Evolutionary conservation across 2,797 vertebrate genomes (phyloP), one percentile per base, ranked within the genome.

Genomic region (Halcyon badia): DNA sequence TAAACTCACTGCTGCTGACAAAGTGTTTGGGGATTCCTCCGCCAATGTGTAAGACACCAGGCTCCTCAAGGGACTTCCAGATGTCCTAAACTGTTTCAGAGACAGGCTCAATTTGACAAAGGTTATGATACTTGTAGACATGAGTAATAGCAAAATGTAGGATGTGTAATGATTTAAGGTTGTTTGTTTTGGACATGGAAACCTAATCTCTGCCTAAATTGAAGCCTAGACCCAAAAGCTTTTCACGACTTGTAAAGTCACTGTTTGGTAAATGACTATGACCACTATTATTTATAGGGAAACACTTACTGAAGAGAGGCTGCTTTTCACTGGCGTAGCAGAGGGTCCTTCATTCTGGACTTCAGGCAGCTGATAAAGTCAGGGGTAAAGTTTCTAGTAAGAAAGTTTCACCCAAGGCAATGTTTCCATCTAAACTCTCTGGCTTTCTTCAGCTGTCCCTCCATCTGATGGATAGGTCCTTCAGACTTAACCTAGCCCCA

Each of bases 21-120:
- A 90, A 94, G 56, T 46, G 56, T 58, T 84, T 73, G 73, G 69
- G 65, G 84, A 89, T 95, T 83, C 76, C 65, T 89, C 65, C 95
- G 82, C 57, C 69, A 69, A 17, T n/a, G 37, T 75, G 37, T 80
- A 78, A 90, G 79, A 83, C 82, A 83, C 31, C 11, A 57, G 39
- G 18, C 28, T 30, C 24, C 71, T 75, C 64, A 49, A 68, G 87
- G 71, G 79, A 78, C 78, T 94, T 93, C 60, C 61, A 95, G 49
- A 87, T 75, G 52, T 65, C 79, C 87, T 86, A 52, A 87, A 73
- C 51, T 48, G 11, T 76, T 89, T 94, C 51, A 78, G 72, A 95
- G 87, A 91, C 30, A 87, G 44, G 33, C 16, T 92, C 52, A 44
- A 20, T 83, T 84, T 60, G 42, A 49, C 69, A 68, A 39, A 88